phyloP scores from a whole-genome alignment of 1,140 invertebrate species.

The Zaprionus ornatus region DNA sequence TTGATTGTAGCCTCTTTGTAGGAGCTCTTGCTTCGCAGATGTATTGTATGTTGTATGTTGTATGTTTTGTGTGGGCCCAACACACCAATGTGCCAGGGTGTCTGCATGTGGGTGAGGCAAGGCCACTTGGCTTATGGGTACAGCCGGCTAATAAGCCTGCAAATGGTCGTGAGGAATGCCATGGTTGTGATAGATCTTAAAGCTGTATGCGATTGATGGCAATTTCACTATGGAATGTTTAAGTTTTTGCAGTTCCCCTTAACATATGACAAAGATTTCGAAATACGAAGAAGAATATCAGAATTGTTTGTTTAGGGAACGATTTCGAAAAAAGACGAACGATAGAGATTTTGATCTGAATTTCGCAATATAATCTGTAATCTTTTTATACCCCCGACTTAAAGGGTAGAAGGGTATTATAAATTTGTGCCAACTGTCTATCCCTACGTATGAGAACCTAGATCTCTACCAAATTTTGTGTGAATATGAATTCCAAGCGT shows the following conservation, averaged over 20 bases:
- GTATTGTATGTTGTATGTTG: neutral
- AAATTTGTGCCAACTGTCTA: too few species aligned
- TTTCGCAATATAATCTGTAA: too few species aligned
- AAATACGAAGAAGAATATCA: neutral
- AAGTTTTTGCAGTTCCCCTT: neutral
- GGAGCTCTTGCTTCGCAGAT: neutral
- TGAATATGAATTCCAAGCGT: too few species aligned
- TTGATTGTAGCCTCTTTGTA: constrained; percentile 62
- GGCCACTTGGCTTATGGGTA: neutral
- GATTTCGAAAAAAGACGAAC: neutral
- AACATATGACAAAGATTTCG: neutral
- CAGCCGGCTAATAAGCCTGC: neutral
- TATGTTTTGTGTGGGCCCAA: neutral
- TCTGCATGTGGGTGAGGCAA: neutral
- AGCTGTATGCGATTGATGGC: neutral
- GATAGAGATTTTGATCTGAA: neutral
- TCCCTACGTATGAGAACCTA: too few species aligned
- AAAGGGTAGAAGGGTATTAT: too few species aligned
- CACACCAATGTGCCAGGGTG: neutral
- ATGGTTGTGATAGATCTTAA: neutral
- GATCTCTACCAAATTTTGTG: too few species aligned
- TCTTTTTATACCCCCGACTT: too few species aligned
- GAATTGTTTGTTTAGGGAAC: neutral
- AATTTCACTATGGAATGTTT: neutral
- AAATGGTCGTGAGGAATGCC: neutral